phyloP scores from a whole-genome alignment of 2,113 vertebrate genomes.

The Ameiurus melas region DNA sequence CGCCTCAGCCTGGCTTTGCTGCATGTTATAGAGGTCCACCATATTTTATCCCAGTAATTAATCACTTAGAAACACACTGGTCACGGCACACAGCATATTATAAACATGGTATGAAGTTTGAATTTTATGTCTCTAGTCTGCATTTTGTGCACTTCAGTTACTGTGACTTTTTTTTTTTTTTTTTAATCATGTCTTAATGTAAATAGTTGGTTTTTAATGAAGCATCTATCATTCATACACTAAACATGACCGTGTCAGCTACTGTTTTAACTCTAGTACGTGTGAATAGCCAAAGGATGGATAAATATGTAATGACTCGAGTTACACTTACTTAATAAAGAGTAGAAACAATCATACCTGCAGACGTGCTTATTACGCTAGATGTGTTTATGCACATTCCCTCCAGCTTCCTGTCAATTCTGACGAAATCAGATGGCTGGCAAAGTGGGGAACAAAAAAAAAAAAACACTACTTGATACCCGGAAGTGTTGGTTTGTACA shows the following conservation, averaged over 20 bases:
- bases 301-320: slow-evolving; percentile 60
- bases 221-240: slow-evolving; percentile 68
- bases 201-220: slow-evolving; percentile 78
- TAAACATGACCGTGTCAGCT: slow-evolving; percentile 80
- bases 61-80: slow-evolving; percentile 76
- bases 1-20: slow-evolving; percentile 53
- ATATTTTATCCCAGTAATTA: slow-evolving; percentile 73
- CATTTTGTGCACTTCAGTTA: slow-evolving; percentile 81
- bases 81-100: slow-evolving; percentile 72
- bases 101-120: slow-evolving; percentile 75
- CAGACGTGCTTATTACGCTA: slow-evolving; percentile 49
- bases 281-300: slow-evolving; percentile 70
- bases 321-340: slow-evolving; percentile 56
- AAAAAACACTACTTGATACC: slow-evolving; percentile 48
- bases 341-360: slow-evolving; percentile 56
- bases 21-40: slow-evolving; percentile 71
- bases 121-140: slow-evolving; percentile 75
- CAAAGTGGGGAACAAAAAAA: slow-evolving; percentile 44
- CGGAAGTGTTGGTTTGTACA: slow-evolving; percentile 49
- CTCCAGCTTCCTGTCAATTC: slow-evolving; percentile 44
- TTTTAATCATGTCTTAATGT: slow-evolving; percentile 73
- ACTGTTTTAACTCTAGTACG: slow-evolving; percentile 78
- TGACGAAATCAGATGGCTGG: slow-evolving; percentile 44
- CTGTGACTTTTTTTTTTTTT: slow-evolving; percentile 73
- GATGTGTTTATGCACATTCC: slow-evolving; percentile 53